Evolutionary conservation across 2,797 vertebrate species (phyloP), one percentile per base, ranked within the genome.

Genomic region (Enteromius viviparus): DNA sequence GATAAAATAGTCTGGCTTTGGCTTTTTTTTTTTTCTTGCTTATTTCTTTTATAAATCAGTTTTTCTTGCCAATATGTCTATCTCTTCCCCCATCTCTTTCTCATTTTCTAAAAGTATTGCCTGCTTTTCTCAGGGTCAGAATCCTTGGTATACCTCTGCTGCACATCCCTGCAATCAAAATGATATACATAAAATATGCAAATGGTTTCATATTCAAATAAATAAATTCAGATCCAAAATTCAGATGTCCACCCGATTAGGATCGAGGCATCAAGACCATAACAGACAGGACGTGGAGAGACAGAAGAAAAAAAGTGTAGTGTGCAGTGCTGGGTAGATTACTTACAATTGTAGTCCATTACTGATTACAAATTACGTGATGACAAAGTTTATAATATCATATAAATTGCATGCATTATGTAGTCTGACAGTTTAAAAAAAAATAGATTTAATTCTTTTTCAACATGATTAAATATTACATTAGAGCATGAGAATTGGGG

Each of bases 151-250:
- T 42, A 12, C 7, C n/a, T 42, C 34, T 76, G 12, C 53, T 76
- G 74, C 53, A 58, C 74, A 76, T 76, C 53, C 34, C 2, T 58
- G 74, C 53, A 60, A 76, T 76, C 34, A 76, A 60, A 32, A 21
- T 55, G 21, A 76, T 26, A 76, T 26, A 42, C 53, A 26, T 76
- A 76, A 60, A 26, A 40, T 76, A 42, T 76, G 53, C 34, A 60
- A 60, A 76, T 76, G 34, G 23, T 76, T 76, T 76, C 74, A 60
- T 26, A 76, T 15, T 4, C 8, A 42, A 42, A 42, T 42, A 75
- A 75, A 55, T 76, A 76, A 17, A 58, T 60, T 26, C 40, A 26
- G 68, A 26, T 70, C 68, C 68, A 70, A 70, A 70, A 45, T 70
- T 23, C 53, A 40, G 32, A 76, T 60, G 21, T 76, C 34, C 34